phyloP scores from a whole-genome alignment of 1,140 invertebrate genomes.

The Cyclargus thomasi region DNA sequence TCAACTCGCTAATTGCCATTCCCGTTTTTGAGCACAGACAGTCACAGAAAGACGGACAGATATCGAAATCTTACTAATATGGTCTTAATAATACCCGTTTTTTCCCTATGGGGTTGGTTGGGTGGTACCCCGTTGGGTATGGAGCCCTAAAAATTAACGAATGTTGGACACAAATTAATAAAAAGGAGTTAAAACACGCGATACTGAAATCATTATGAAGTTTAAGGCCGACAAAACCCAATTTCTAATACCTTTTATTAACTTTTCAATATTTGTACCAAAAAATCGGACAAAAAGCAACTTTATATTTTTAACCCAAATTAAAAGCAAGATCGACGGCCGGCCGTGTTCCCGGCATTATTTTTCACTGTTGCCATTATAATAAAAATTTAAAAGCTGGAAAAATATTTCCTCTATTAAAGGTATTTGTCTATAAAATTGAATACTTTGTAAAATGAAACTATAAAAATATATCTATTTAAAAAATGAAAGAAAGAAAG shows the following conservation, averaged over 20 bases:
- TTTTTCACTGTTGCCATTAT: background rate
- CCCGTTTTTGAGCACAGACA: no score
- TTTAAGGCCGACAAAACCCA: background rate
- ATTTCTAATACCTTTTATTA: background rate
- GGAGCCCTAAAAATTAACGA: no score
- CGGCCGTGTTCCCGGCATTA: background rate
- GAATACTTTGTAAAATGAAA: background rate
- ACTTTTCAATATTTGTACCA: background rate
- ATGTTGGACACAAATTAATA: no score
- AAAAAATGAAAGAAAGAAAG: no score
- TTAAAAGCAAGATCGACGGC: background rate
- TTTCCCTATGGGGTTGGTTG: no score
- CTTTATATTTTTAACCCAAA: conserved; percentile 3
- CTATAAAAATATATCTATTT: background rate
- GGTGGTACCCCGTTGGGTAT: no score
- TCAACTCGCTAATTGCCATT: no score
- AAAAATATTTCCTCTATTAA: background rate
- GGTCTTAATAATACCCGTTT: no score
- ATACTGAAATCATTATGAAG: no score
- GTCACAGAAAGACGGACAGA: no score
- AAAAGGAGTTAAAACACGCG: no score
- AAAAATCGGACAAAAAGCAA: background rate
- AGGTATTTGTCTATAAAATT: background rate
- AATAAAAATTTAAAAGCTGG: conserved; percentile 1
- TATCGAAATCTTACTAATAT: no score